Evolutionary conservation across 2,888 invertebrate genomes (phyloP).

Genomic region (Lithophane leautieri): DNA sequence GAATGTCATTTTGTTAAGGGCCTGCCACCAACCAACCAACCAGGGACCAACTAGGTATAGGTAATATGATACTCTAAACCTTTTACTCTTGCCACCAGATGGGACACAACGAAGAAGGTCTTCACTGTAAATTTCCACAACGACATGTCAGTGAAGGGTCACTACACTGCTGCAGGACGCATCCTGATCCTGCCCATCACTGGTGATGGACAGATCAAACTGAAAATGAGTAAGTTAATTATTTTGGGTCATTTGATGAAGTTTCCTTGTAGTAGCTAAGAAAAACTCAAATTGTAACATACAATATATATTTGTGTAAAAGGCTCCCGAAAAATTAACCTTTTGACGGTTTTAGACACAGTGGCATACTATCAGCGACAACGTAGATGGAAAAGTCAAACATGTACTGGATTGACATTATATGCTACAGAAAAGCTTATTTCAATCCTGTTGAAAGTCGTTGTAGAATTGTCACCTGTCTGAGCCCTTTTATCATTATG

Average conservation of each 20-base stretch:
- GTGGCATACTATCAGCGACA: too few relatives aligned
- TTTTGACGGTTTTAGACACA: neutral
- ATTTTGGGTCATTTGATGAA: neutral
- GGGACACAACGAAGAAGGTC: constrained; percentile 55
- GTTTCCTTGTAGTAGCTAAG: neutral
- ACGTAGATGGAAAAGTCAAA: neutral
- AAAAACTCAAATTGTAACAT: neutral
- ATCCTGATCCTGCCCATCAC: constrained; percentile 72
- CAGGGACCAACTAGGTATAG: too few relatives aligned
- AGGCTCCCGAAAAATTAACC: neutral
- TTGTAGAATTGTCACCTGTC: neutral
- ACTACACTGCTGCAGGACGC: constrained; percentile 71
- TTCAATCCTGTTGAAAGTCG: neutral
- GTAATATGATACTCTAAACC: neutral
- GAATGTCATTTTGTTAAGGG: neutral
- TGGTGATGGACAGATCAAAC: constrained; percentile 70
- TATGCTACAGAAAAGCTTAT: neutral
- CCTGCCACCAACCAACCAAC: too few relatives aligned
- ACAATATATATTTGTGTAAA: too few relatives aligned
- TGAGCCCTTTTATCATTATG: neutral
- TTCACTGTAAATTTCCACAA: constrained; percentile 44
- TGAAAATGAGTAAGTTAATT: constrained; percentile 66
- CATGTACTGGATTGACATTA: too few relatives aligned
- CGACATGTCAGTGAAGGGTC: constrained; percentile 60
- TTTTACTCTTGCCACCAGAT: constrained; percentile 24